Conservation (phyloP, 2,888 invertebrate genomes). For the Helicoverpa assulta region DNA sequence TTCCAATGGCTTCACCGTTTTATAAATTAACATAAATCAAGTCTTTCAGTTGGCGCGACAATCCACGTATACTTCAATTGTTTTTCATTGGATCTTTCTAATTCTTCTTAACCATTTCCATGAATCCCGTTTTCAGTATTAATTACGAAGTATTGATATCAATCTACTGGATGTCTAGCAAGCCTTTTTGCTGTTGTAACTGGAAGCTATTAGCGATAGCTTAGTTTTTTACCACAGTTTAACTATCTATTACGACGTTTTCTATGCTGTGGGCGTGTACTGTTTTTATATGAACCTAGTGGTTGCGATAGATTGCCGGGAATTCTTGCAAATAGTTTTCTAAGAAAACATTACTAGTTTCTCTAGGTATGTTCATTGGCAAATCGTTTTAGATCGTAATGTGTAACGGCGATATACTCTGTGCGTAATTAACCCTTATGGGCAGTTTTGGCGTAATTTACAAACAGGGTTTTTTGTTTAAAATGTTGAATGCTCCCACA, state of each 20-base stretch:
- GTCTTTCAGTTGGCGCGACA: background rate
- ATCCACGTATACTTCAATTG: background rate
- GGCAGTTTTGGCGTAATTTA: background rate
- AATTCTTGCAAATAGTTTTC: slow-evolving; percentile 73
- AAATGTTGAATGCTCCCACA: too few relatives aligned
- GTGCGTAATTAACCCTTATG: slow-evolving; percentile 1
- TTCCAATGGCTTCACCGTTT: slow-evolving; percentile 23
- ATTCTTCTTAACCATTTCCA: slow-evolving; percentile 19
- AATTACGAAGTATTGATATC: slow-evolving; percentile 42
- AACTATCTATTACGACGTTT: slow-evolving; percentile 71
- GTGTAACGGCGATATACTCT: slow-evolving; percentile 41
- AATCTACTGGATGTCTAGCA: slow-evolving; percentile 38
- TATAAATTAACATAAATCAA: slow-evolving; percentile 20
- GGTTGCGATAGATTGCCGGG: slow-evolving; percentile 70
- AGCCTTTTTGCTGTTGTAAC: slow-evolving; percentile 46
- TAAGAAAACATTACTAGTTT: slow-evolving; percentile 58
- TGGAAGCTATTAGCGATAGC: slow-evolving; percentile 70
- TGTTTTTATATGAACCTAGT: slow-evolving; percentile 73
- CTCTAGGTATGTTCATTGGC: slow-evolving; percentile 56
- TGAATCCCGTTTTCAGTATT: slow-evolving; percentile 40
- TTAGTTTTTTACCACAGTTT: slow-evolving; percentile 67
- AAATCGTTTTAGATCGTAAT: slow-evolving; percentile 54
- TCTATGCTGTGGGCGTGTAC: slow-evolving; percentile 70
- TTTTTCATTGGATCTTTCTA: background rate
- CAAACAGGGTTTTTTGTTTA: background rate